Evolutionary conservation across 2,888 invertebrate genomes (phyloP).

Genomic region (Hanleya hanleyi): DNA sequence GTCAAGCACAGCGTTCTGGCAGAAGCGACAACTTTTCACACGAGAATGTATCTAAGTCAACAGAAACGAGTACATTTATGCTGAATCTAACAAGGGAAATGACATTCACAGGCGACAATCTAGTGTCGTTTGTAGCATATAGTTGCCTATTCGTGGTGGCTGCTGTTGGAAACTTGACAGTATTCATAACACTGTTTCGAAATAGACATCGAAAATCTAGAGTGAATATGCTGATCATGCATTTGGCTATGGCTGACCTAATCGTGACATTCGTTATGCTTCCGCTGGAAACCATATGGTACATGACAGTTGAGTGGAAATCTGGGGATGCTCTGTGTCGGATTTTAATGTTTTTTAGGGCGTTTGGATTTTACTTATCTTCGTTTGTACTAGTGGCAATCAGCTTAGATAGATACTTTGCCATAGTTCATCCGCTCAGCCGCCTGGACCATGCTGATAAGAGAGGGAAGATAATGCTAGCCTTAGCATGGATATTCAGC

Average conservation of each 20-base stretch:
- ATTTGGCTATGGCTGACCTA: too few relatives aligned
- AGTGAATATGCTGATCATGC: conserved; percentile 85
- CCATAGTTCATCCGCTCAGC: conserved; percentile 67
- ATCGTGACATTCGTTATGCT: conserved; percentile 85
- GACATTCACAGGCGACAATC: conserved; percentile 89
- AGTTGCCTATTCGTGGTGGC: conserved; percentile 80
- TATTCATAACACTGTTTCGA: conserved; percentile 79
- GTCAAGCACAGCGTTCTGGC: too few relatives aligned
- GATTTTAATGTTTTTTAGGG: conserved; percentile 81
- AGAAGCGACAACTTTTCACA: too few relatives aligned
- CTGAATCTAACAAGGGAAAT: conserved; percentile 79
- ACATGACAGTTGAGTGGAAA: conserved; percentile 84
- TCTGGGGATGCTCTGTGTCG: conserved; percentile 85
- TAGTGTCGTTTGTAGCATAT: conserved; percentile 88
- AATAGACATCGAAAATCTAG: conserved; percentile 80
- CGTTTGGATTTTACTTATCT: conserved; percentile 86
- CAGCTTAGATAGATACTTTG: conserved; percentile 74
- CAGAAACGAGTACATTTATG: too few relatives aligned
- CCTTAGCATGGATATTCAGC: too few relatives aligned
- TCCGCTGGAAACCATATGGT: conserved; percentile 81
- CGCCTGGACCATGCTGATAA: conserved; percentile 63
- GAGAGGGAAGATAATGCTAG: conserved; percentile 58
- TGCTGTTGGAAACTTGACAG: conserved; percentile 89
- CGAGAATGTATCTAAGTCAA: too few relatives aligned
- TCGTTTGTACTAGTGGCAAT: conserved; percentile 85